Conservation (phyloP, 2,113 vertebrate genomes). For the Myotis davidii region DNA sequence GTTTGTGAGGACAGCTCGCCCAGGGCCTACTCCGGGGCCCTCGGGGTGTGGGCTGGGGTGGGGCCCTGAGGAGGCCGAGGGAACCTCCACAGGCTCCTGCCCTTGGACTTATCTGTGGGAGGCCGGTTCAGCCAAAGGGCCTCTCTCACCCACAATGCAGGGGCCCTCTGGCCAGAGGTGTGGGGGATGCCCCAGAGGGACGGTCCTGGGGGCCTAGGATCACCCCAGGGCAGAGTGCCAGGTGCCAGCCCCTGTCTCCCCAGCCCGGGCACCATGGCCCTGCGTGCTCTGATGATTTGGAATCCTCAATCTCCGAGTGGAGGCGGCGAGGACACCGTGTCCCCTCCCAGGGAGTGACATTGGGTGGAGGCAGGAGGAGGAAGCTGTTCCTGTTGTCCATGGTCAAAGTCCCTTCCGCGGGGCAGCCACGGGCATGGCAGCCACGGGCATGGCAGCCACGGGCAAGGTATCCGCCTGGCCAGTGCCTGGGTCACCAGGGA, state of each 20-base stretch:
- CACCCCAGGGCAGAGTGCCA: neutral
- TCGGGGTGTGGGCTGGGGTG: neutral
- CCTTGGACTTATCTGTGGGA: rapidly evolving
- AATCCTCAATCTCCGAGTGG: neutral
- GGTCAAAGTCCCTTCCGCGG: neutral
- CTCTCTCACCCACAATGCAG: neutral
- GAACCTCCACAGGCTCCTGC: neutral
- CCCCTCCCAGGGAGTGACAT: neutral
- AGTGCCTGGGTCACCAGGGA: neutral
- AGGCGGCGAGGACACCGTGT: neutral
- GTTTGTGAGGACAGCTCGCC: neutral
- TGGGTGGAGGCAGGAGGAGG: neutral
- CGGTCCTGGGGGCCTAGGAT: neutral
- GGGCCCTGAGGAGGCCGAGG: too few relatives aligned
- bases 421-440: too few relatives aligned
- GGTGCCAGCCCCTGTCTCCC: neutral
- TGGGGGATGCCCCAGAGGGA: neutral
- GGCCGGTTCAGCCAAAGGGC: neutral
- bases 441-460: neutral
- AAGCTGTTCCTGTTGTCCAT: neutral
- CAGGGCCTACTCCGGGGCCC: neutral
- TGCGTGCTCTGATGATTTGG: neutral
- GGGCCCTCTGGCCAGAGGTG: neutral
- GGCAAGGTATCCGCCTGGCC: neutral
- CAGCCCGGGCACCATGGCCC: neutral